Evolutionary conservation across 2,888 invertebrate genomes (phyloP), one percentile per base, ranked within the genome.

Genomic region (Lasioglossum malachurum): DNA sequence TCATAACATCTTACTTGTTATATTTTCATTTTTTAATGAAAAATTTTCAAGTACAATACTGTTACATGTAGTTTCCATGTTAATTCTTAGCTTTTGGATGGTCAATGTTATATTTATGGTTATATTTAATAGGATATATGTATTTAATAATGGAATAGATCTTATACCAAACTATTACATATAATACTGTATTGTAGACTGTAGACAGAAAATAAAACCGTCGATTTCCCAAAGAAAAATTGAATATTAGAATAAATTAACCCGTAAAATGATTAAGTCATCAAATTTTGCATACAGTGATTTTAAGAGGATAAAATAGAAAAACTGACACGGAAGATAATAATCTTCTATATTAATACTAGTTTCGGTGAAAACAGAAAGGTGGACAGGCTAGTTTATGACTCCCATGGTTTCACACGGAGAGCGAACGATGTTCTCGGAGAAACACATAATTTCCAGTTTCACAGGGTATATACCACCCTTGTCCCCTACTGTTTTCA

Each of bases 381-480:
- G 71, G 71, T 44, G 31, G 72, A 67, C 76, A 57, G 78, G 53
- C 74, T 88, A 87, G 87, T 91, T 92, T 92, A 92, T 78, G 93
- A 90, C 89, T n/a, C 88, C 88, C 81, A 90, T 89, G 87, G 90
- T 91, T 90, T 91, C 88, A 90, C 90, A 88, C 90, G 75, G 75
- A 79, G 87, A 87, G 72, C 75, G 82, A 81, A 83, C 82, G 84
- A 81, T 80, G 77, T 73, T 79, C 86, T 79, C 67, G 72, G 84
- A 72, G 81, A 92, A 91, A 89, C 89, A 86, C 92, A 92, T 91
- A 88, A 89, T 83, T 90, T 84, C 67, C 77, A 78, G 77, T 83
- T 85, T 80, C 76, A 83, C 82, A 53, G 74, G 80, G 78, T 81
- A 90, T 31, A 64, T 16, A 35, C 87, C 88, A 84, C 84, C 87